Percentiles rank a stretch among this genome's conserved stretches.
These are phyloP conservation scores for Dolichopus griseipennis DNA, from an alignment of 2,888 invertebrate genomes.

Conservation along the genomic window DNA sequence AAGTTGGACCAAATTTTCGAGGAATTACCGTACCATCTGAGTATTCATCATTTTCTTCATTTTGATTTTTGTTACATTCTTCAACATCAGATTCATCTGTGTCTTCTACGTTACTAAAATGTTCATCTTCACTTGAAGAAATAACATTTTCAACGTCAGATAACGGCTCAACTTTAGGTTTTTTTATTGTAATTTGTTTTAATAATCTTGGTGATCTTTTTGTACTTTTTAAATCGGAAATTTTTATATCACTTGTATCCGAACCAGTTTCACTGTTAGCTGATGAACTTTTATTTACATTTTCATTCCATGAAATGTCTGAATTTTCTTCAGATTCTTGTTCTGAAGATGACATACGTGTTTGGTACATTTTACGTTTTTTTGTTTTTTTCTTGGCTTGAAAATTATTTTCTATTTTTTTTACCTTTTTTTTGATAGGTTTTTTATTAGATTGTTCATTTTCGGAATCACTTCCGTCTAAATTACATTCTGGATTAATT, in stretches of 20 bases:
- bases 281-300: neutral
- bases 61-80: neutral
- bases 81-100: neutral
- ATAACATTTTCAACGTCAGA: neutral
- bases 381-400: neutral
- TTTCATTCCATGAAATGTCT: neutral
- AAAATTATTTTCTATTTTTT: too few relatives aligned
- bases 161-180: neutral
- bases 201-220: neutral
- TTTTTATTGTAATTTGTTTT: neutral
- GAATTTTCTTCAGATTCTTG: neutral
- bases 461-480: neutral
- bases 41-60: neutral
- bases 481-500: neutral
- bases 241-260: neutral
- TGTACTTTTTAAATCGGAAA: neutral
- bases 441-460: neutral
- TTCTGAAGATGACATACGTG: neutral
- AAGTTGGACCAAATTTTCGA: neutral
- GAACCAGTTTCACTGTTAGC: neutral
- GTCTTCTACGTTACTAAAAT: neutral
- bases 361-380: neutral
- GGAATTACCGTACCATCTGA: neutral
- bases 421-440: neutral
- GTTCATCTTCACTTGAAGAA: neutral